phyloP scores from a whole-genome alignment of 2,888 invertebrate species.

The Laspeyria flexula region DNA sequence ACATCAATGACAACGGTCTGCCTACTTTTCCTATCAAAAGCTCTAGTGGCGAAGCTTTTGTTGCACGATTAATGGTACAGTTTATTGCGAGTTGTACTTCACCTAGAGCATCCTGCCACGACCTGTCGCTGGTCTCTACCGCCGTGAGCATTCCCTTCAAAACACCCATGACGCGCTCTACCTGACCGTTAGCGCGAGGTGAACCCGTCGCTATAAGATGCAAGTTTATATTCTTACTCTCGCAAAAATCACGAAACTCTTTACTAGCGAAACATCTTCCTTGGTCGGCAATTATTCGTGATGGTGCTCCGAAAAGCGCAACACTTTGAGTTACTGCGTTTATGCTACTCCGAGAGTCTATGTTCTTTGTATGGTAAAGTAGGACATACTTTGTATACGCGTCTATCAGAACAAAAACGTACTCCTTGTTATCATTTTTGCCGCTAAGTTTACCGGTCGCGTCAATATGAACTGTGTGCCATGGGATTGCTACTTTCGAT shows the following conservation, averaged over 20 bases:
- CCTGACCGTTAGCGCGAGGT: slow-evolving; percentile 7
- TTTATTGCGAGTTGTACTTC: slow-evolving; percentile 36
- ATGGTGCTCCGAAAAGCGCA: not conserved
- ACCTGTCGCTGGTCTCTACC: slow-evolving; percentile 27
- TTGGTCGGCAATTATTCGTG: not conserved
- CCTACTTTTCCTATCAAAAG: slow-evolving; percentile 40
- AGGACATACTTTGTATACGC: slow-evolving; percentile 10
- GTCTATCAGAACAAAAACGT: slow-evolving; percentile 1
- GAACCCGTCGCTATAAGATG: not conserved
- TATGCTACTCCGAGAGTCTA: not conserved
- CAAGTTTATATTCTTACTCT: not conserved
- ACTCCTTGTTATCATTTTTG: not conserved
- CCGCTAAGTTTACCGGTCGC: not conserved
- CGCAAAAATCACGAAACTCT: not conserved
- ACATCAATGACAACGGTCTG: slow-evolving; percentile 25
- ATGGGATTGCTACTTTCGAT: slow-evolving; percentile 23
- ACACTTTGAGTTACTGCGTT: not conserved
- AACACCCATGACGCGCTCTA: not conserved
- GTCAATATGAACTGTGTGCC: slow-evolving; percentile 10
- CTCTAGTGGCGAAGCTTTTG: slow-evolving; percentile 44
- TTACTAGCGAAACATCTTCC: slow-evolving; percentile 7
- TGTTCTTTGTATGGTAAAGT: slow-evolving; percentile 1
- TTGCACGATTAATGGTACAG: slow-evolving; percentile 40
- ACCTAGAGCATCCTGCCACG: slow-evolving; percentile 44
- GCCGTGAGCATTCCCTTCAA: slow-evolving; percentile 35